These are phyloP conservation scores for Trochalopteron elliotii DNA, from an alignment of 2,113 vertebrate genomes.

Conservation along the genomic window DNA sequence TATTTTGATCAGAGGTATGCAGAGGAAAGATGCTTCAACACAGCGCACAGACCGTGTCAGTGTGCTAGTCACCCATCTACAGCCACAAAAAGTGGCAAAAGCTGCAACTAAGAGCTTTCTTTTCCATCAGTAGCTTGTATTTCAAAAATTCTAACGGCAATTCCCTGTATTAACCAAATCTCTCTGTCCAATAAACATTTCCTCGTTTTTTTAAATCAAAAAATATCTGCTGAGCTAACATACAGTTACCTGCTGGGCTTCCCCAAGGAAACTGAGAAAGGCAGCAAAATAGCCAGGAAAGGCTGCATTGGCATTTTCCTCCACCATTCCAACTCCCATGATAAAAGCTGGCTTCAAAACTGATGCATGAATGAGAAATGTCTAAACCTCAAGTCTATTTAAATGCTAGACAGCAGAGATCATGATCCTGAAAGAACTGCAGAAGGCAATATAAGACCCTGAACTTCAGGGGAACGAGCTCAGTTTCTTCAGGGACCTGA, in stretches of 20 bases:
- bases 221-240: not conserved
- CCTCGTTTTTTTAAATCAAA: not conserved
- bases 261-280: not conserved
- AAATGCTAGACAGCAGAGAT: not conserved
- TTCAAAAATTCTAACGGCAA: not conserved
- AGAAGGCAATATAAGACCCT: not conserved
- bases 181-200: not conserved
- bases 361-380: not conserved
- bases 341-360: not conserved
- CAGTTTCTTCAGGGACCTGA: not conserved
- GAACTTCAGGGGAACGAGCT: not conserved
- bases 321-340: not conserved
- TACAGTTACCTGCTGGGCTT: not conserved
- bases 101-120: not conserved
- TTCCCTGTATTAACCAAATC: not conserved
- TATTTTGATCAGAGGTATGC: not conserved
- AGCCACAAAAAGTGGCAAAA: not conserved
- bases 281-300: not conserved
- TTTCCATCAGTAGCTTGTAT: not conserved
- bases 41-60: rapidly evolving
- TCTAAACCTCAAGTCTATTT: not conserved
- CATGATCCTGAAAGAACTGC: not conserved
- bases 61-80: not conserved
- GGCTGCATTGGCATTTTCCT: not conserved
- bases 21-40: not conserved